Base-by-base conservation (phyloP, 2,888 invertebrate genomes). In the Perithous albicinctus region DNA sequence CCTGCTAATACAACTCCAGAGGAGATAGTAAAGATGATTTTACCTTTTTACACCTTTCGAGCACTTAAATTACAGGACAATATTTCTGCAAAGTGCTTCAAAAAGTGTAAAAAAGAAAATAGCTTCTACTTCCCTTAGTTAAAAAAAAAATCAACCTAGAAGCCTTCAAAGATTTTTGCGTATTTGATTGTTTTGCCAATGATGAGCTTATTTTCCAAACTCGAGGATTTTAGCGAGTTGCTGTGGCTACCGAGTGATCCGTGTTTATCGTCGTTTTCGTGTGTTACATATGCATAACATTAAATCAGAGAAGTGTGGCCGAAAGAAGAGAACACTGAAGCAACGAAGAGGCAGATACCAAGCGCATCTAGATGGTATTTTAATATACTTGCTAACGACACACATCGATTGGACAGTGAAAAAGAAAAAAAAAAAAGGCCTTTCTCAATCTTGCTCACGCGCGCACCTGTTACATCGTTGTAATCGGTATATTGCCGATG, bases 371-470 rank as follows among this genome's bases (percentile, higher is more conserved):
- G 26, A n/a, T 6, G 26, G 46, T 35, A 59, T 51, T 66, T 41
- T 73, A 56, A 74, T 54, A 63, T 56, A 66, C 46, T 64, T 32
- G 26, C 75, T 56, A 67, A 75, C 46, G 75, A 69, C 66, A 69
- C 43, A 72, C 69, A 63, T 70, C 32, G 63, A 70, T 75, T 75
- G 51, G 66, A 26, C n/a, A 8, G 43, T 23, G 35, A 38, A 15
- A 35, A 20, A 20, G 4, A 20, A n/a, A n/a, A n/a, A n/a, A n/a
- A 59, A 23, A 73, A 78, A 75, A 75, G 74, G 75, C 82, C 75
- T 74, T 78, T 78, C 70, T 70, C 70, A 66, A 72, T 72, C 64
- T 75, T 72, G 70, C 75, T 61, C 75, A 75, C 69, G 56, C 63
- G 48, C 81, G 43, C 18, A 66, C 48, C 46, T 48, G 64, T 41